Conservation (phyloP, 2,888 invertebrate genomes). For the Mechanitis mazaeus region DNA sequence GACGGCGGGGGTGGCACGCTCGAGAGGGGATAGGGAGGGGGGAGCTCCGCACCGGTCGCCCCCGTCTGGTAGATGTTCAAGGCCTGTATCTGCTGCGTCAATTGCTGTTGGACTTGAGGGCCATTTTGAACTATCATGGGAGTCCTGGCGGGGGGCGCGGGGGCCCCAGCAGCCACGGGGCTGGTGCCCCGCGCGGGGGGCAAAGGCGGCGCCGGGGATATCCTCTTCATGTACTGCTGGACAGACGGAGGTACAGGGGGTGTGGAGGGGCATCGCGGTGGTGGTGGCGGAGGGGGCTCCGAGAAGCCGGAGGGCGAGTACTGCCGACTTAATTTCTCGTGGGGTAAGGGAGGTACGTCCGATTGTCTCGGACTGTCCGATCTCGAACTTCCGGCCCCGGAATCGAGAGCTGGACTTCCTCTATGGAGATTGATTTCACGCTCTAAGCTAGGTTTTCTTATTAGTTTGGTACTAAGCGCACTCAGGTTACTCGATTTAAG, state of each 20-base stretch:
- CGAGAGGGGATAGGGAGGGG: conserved; percentile 81
- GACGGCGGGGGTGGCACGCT: conserved; percentile 87
- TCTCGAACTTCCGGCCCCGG: conserved; percentile 91
- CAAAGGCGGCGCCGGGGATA: conserved; percentile 79
- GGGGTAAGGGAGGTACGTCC: conserved; percentile 78
- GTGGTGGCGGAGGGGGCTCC: conserved; percentile 85
- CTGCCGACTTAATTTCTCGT: conserved; percentile 80
- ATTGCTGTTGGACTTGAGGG: conserved; percentile 88
- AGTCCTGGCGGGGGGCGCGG: conserved; percentile 76
- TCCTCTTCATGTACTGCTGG: conserved; percentile 76
- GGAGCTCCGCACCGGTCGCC: conserved; percentile 79
- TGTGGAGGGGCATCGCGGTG: conserved; percentile 83
- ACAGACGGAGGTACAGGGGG: conserved; percentile 81
- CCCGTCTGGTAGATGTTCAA: conserved; percentile 84
- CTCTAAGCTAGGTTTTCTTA: conserved; percentile 92
- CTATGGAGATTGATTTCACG: conserved; percentile 85
- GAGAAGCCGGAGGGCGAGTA: conserved; percentile 82
- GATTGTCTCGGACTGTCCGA: conserved; percentile 90
- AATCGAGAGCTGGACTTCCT: conserved; percentile 91
- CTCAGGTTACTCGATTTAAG: conserved; percentile 75
- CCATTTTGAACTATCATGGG: conserved; percentile 90
- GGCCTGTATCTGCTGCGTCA: conserved; percentile 92
- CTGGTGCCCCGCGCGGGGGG: conserved; percentile 83
- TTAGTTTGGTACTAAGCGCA: conserved; percentile 83
- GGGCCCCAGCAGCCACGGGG: conserved; percentile 82